A percentile compares a stretch with the other conserved stretches of the same genome.
Evolutionary conservation across 2,113 vertebrate genomes (phyloP).

Genomic region (Apteryx owenii): DNA sequence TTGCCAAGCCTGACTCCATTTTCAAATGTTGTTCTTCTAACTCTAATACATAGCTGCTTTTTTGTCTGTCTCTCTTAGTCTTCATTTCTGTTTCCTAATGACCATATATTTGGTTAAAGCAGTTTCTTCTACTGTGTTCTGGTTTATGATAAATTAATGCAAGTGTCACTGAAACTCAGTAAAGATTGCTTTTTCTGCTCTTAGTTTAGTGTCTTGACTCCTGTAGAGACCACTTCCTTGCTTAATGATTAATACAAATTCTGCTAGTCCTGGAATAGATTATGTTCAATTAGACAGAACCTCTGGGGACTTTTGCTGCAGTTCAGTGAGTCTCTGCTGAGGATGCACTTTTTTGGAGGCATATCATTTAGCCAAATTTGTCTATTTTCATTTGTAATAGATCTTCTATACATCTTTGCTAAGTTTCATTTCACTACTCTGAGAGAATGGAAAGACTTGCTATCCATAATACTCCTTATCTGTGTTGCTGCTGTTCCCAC

Average conservation of each 20-base stretch:
- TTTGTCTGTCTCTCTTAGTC: neutral
- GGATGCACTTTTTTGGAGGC: neutral
- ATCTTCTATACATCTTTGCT: neutral
- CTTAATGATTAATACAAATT: neutral
- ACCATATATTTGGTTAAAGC: too few relatives aligned
- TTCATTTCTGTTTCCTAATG: neutral
- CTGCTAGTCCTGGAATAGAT: neutral
- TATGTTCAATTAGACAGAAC: neutral
- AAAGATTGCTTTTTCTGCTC: neutral
- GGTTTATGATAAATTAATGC: too few relatives aligned
- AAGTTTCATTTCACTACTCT: neutral
- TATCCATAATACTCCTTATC: neutral
- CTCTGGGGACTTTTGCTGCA: neutral
- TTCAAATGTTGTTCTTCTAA: neutral
- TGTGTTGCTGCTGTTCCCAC: neutral
- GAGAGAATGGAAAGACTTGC: neutral
- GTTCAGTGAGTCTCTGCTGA: neutral
- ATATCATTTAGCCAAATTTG: neutral
- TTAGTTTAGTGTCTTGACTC: neutral
- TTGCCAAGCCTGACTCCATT: neutral
- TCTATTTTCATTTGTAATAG: neutral
- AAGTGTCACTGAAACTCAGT: too few relatives aligned
- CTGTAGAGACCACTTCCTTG: neutral
- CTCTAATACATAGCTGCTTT: neutral
- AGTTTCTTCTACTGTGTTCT: too few relatives aligned